These are phyloP conservation scores for Troglohyphantes excavatus DNA, from an alignment of 2,888 invertebrate genomes.

Conservation along the genomic window DNA sequence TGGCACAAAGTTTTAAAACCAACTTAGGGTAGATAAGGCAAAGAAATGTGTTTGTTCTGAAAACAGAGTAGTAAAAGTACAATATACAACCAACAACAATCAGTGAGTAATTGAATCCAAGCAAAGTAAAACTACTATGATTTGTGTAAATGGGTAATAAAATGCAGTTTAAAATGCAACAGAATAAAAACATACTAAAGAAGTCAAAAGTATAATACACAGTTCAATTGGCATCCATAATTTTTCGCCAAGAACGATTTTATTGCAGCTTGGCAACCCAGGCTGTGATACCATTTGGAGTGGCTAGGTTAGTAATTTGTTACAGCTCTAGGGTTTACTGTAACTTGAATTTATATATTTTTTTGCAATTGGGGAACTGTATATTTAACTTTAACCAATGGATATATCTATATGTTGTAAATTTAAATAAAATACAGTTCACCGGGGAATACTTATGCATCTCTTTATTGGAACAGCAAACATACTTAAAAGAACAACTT, in stretches of 20 bases:
- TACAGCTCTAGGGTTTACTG: no score
- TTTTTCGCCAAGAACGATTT: no score
- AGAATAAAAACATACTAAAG: not conserved
- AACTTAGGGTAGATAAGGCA: not conserved
- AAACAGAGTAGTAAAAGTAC: not conserved
- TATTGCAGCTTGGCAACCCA: no score
- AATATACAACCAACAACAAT: not conserved
- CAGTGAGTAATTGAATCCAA: not conserved
- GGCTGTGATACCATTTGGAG: no score
- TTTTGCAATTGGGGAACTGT: no score
- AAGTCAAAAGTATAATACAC: no score
- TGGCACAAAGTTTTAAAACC: conserved; percentile 33
- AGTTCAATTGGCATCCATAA: no score
- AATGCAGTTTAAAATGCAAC: not conserved
- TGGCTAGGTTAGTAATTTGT: no score
- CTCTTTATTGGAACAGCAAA: not conserved
- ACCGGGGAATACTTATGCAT: not conserved
- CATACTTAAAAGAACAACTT: not conserved
- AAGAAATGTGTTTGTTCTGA: not conserved
- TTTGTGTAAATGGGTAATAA: not conserved
- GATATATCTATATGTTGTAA: no score
- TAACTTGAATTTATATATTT: no score
- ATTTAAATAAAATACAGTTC: no score
- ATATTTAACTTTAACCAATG: no score
- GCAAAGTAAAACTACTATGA: not conserved